phyloP scores from a whole-genome alignment of 2,797 vertebrate genomes.

The Sebastes diaconus region DNA sequence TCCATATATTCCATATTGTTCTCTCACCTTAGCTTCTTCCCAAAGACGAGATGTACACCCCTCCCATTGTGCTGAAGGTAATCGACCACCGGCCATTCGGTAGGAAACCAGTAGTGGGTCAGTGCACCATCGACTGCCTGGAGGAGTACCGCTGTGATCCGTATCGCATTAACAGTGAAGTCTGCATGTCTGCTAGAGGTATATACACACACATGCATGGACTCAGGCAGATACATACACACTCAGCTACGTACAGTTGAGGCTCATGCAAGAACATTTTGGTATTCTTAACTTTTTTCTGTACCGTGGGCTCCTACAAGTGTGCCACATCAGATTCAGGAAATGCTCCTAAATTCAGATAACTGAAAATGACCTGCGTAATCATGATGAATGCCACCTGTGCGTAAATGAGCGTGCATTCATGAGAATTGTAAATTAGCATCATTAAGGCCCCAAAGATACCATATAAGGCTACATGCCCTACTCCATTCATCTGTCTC shows the following conservation, averaged over 20 bases:
- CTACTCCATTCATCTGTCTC: too few species aligned
- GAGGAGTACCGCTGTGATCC: constrained; percentile 94
- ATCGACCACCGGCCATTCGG: constrained; percentile 96
- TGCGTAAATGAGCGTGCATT: too few species aligned
- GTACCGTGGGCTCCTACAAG: too few species aligned
- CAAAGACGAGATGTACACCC: constrained; percentile 95
- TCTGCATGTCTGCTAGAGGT: constrained; percentile 89
- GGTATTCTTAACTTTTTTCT: too few species aligned
- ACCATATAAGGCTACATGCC: too few species aligned
- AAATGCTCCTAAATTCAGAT: too few species aligned
- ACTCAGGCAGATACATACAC: not conserved
- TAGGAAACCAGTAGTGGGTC: constrained; percentile 94
- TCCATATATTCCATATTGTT: not conserved
- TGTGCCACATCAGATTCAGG: too few species aligned
- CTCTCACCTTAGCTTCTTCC: constrained; percentile 87
- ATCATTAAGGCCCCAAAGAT: too few species aligned
- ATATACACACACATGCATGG: constrained; percentile 4
- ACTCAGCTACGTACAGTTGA: not conserved
- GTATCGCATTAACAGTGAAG: constrained; percentile 77
- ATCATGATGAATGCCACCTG: too few species aligned
- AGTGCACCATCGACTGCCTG: constrained; percentile 92
- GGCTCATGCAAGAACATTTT: not conserved
- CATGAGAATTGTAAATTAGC: too few species aligned
- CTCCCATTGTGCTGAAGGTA: constrained; percentile 95
- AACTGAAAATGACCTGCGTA: too few species aligned